These are phyloP conservation scores for Dermochelys coriacea DNA, from an alignment of 2,797 vertebrate species.

Conservation along the genomic window DNA sequence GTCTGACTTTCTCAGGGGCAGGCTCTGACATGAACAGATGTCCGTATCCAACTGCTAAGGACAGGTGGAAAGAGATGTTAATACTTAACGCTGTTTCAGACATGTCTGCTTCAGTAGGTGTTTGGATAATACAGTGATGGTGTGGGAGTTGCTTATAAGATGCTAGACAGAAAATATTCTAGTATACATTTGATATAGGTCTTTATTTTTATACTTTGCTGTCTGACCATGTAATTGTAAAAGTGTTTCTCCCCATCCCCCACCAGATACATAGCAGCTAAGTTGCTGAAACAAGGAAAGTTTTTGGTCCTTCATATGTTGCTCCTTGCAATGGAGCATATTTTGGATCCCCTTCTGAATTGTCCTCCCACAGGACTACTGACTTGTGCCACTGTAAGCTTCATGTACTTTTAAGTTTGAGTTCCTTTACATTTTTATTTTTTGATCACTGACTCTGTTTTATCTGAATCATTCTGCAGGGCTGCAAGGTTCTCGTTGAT, in stretches of 20 bases:
- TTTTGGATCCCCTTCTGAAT: not conserved
- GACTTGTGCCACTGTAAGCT: not conserved
- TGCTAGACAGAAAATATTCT: not conserved
- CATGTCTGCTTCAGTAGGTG: not conserved
- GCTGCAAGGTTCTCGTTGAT: conserved; percentile 94
- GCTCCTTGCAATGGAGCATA: conserved; percentile 7
- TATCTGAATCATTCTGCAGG: conserved; percentile 79
- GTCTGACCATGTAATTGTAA: not conserved
- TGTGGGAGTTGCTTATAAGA: not conserved
- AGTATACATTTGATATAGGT: not conserved
- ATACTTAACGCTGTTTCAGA: not conserved
- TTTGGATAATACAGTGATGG: not conserved
- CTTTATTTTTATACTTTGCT: conserved; percentile 11
- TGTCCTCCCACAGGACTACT: not conserved
- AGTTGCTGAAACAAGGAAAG: conserved; percentile 13
- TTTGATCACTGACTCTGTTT: conserved; percentile 14
- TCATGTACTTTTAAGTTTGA: not conserved
- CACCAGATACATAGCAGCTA: conserved; percentile 9
- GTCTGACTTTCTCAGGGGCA: not conserved
- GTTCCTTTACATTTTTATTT: not conserved
- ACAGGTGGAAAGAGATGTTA: not conserved
- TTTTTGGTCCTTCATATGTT: not conserved
- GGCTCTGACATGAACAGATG: too few relatives aligned
- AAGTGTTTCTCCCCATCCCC: not conserved
- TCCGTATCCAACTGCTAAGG: not conserved